Evolutionary conservation across 2,113 vertebrate species (phyloP).

Genomic region (Isurus oxyrinchus): DNA sequence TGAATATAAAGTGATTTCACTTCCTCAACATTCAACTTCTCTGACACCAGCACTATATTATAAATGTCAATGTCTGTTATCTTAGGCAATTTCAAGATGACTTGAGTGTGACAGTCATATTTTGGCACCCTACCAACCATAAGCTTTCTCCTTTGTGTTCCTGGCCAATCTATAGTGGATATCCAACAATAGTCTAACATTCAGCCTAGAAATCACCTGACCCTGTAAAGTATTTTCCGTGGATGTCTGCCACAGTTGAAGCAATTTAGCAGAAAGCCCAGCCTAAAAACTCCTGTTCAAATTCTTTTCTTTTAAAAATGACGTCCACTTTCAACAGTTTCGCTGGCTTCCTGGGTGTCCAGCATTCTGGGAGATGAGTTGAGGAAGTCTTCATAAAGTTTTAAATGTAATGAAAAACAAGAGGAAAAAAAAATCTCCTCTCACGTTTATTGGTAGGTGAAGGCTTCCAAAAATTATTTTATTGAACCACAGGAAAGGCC

Average conservation of each 20-base stretch:
- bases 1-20: neutral
- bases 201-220: neutral
- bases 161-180: neutral
- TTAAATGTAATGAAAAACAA: neutral
- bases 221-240: neutral
- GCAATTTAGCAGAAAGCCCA: neutral
- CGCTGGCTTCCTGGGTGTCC: neutral
- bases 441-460: neutral
- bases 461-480: neutral
- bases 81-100: neutral
- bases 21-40: neutral
- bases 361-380: neutral
- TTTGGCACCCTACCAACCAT: neutral
- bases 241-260: neutral
- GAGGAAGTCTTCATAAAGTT: neutral
- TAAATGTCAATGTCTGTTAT: neutral
- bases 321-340: neutral
- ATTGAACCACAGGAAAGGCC: slow-evolving; percentile 2
- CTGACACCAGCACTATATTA: neutral
- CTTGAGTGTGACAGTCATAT: neutral
- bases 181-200: neutral
- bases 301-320: neutral
- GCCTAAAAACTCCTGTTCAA: neutral
- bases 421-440: neutral
- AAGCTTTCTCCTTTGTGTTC: too few species aligned